These are phyloP conservation scores for Pontoporia blainvillei DNA, from an alignment of 2,113 vertebrate species.

Conservation along the genomic window DNA sequence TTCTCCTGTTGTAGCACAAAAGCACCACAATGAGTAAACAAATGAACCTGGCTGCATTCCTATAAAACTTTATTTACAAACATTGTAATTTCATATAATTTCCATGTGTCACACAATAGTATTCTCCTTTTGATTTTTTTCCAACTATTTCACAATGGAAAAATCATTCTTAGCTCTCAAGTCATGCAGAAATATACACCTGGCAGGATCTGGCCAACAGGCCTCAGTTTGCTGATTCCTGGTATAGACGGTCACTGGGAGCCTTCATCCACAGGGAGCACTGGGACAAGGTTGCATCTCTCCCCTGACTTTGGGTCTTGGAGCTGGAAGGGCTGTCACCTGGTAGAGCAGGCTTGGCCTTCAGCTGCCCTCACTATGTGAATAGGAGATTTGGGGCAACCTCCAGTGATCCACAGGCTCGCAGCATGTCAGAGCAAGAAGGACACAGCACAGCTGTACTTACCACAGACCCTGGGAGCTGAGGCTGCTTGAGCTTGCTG, in stretches of 20 bases:
- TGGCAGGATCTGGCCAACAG: neutral
- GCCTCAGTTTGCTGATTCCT: neutral
- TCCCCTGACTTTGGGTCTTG: neutral
- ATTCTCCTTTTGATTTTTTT: neutral
- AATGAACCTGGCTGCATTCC: neutral
- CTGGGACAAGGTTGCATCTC: neutral
- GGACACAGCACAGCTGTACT: neutral
- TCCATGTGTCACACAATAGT: neutral
- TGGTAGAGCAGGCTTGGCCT: neutral
- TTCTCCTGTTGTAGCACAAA: neutral
- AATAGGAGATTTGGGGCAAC: neutral
- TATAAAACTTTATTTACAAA: neutral
- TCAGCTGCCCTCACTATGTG: neutral
- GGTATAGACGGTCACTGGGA: neutral
- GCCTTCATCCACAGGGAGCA: neutral
- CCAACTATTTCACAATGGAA: neutral
- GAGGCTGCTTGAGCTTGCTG: neutral
- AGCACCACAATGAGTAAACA: neutral
- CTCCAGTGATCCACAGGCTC: neutral
- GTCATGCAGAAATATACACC: neutral
- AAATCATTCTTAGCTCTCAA: neutral
- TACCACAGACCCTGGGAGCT: neutral
- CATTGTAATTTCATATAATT: neutral
- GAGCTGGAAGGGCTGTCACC: neutral
- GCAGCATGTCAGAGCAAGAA: fast-evolving